A percentile compares a stretch with the other conserved stretches of the same genome.
Evolutionary conservation across 2,113 vertebrate genomes (phyloP).

Genomic region (Mellivora capensis): DNA sequence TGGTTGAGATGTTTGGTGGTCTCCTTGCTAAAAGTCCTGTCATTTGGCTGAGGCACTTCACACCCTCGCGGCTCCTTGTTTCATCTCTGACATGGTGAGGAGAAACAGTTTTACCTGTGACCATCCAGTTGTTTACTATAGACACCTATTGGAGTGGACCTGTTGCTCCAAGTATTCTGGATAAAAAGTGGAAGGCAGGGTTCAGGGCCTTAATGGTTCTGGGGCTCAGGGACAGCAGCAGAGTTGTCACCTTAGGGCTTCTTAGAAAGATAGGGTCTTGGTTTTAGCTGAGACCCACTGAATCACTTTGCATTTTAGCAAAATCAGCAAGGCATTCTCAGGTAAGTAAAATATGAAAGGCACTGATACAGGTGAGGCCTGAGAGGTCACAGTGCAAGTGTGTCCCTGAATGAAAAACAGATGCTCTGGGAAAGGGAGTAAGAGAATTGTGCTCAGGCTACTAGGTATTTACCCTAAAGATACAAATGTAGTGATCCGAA

Average conservation of each 20-base stretch:
- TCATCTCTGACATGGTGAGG: not conserved
- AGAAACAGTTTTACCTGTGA: not conserved
- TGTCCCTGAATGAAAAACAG: not conserved
- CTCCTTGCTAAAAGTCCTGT: not conserved
- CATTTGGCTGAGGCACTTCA: not conserved
- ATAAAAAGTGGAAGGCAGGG: not conserved
- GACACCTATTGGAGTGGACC: not conserved
- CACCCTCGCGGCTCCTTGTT: not conserved
- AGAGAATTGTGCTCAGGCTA: not conserved
- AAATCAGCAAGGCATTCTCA: not conserved
- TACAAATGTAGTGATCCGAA: too few relatives aligned
- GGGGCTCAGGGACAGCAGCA: not conserved
- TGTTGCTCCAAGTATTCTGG: not conserved
- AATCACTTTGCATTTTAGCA: not conserved
- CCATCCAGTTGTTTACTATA: not conserved
- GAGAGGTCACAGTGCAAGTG: not conserved
- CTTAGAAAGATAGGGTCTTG: not conserved
- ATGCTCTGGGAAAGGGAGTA: not conserved
- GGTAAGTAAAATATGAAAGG: not conserved
- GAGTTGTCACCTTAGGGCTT: not conserved
- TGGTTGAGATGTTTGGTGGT: not conserved
- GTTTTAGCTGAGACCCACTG: not conserved
- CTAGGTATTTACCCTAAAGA: not conserved
- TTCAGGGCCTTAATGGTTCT: not conserved
- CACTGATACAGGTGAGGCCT: not conserved